Percentiles rank a stretch among this genome's conserved stretches.
Evolutionary conservation across 1,140 invertebrate genomes (phyloP).

Genomic region (Drosophila willistoni): DNA sequence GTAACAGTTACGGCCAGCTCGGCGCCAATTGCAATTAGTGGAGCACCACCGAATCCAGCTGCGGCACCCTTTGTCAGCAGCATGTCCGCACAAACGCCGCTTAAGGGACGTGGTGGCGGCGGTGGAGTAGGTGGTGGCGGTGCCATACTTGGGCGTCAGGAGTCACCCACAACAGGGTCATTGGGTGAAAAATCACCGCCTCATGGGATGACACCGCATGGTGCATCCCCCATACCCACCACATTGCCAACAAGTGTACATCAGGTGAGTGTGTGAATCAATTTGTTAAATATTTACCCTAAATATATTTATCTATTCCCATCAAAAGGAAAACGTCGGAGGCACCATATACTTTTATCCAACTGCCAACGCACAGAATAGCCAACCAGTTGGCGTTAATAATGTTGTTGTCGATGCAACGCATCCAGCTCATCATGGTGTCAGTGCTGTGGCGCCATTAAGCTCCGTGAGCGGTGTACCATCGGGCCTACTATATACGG

Average conservation of each 20-base stretch:
- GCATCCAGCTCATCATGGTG: slow-evolving; percentile 69
- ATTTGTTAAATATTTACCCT: background rate
- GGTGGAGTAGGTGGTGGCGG: too few relatives aligned
- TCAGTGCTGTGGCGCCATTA: slow-evolving; percentile 60
- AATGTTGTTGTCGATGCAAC: slow-evolving; percentile 66
- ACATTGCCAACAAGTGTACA: slow-evolving; percentile 84
- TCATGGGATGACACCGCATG: slow-evolving; percentile 77
- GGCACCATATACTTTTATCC: slow-evolving; percentile 97
- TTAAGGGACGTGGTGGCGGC: slow-evolving; percentile 55
- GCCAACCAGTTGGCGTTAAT: slow-evolving; percentile 68
- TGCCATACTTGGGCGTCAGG: slow-evolving; percentile 61
- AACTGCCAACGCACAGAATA: slow-evolving; percentile 83
- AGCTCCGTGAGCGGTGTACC: slow-evolving; percentile 52
- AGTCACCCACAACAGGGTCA: slow-evolving; percentile 70
- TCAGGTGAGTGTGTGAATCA: slow-evolving; percentile 80
- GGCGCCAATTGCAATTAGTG: slow-evolving; percentile 69
- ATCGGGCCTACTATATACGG: slow-evolving; percentile 66
- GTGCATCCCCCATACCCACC: slow-evolving; percentile 76
- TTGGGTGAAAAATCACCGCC: slow-evolving; percentile 77
- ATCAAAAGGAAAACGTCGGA: slow-evolving; percentile 92
- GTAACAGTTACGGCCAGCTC: slow-evolving; percentile 36
- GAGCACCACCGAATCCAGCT: slow-evolving; percentile 66
- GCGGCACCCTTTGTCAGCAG: slow-evolving; percentile 66
- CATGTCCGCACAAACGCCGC: slow-evolving; percentile 70
- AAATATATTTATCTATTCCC: background rate